Evolutionary conservation across 2,113 vertebrate genomes (phyloP).

Genomic region (Chloropsis hardwickii): DNA sequence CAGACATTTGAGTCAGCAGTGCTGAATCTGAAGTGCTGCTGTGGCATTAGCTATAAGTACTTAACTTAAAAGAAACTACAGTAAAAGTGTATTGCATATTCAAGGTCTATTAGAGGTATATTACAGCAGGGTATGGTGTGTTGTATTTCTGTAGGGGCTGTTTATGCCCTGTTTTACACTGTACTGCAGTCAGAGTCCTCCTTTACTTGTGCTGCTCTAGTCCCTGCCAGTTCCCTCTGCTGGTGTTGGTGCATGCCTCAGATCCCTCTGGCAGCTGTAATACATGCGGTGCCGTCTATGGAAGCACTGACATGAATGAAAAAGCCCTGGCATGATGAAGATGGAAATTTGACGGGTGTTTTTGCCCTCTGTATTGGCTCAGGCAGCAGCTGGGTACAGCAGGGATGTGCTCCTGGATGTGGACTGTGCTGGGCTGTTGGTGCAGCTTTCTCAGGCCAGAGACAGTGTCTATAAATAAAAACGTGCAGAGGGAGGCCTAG

Average conservation of each 20-base stretch:
- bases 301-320: background rate
- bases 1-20: background rate
- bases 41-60: background rate
- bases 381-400: background rate
- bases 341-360: background rate
- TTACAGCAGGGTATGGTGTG: background rate
- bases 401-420: background rate
- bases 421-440: background rate
- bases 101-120: background rate
- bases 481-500: background rate
- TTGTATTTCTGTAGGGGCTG: background rate
- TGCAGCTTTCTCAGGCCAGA: background rate
- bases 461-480: background rate
- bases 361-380: background rate
- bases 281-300: background rate
- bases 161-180: background rate
- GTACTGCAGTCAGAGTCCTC: background rate
- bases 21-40: background rate
- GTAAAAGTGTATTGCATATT: background rate
- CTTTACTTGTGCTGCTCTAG: background rate
- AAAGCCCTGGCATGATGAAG: background rate
- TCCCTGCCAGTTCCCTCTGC: background rate
- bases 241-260: background rate
- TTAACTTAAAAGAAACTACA: background rate
- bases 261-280: background rate